phyloP scores from a whole-genome alignment of 2,888 invertebrate species.

The Apoda limacodes region DNA sequence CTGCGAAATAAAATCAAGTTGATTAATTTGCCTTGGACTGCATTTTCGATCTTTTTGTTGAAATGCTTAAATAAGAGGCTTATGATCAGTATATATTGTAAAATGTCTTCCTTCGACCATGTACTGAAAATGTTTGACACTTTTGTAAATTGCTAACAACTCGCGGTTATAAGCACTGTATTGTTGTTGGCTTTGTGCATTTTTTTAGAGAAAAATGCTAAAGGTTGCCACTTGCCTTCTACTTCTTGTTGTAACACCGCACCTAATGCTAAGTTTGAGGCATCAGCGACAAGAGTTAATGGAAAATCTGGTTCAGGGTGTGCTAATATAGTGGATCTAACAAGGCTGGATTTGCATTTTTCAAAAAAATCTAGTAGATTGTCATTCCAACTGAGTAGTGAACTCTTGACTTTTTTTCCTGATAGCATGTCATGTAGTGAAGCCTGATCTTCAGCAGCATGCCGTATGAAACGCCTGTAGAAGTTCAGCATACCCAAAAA shows the following conservation, averaged over 20 bases:
- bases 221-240: slow-evolving; percentile 5
- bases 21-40: too few species aligned
- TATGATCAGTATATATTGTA: slow-evolving; percentile 19
- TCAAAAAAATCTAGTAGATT: slow-evolving; percentile 5
- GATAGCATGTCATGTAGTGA: too few species aligned
- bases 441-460: slow-evolving; percentile 25
- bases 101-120: slow-evolving; percentile 9
- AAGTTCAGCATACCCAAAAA: slow-evolving; percentile 20
- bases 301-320: slow-evolving; percentile 2
- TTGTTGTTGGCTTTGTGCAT: slow-evolving; percentile 5
- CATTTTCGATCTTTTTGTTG: slow-evolving; percentile 8
- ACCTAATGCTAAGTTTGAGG: slow-evolving; percentile 5
- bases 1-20: slow-evolving; percentile 31
- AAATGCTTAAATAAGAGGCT: slow-evolving; percentile 17
- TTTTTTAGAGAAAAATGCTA: slow-evolving; percentile 9
- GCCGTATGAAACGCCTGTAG: slow-evolving; percentile 24
- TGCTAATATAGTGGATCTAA: slow-evolving; percentile 5
- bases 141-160: slow-evolving; percentile 8
- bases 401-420: too few species aligned
- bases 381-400: too few species aligned
- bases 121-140: slow-evolving; percentile 6
- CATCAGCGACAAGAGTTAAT: slow-evolving; percentile 6
- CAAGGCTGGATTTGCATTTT: slow-evolving; percentile 4
- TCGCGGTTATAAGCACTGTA: slow-evolving; percentile 8
- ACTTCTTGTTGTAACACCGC: slow-evolving; percentile 8